Evolutionary conservation across 2,888 invertebrate genomes (phyloP).

Genomic region (Heliconius charithonia): DNA sequence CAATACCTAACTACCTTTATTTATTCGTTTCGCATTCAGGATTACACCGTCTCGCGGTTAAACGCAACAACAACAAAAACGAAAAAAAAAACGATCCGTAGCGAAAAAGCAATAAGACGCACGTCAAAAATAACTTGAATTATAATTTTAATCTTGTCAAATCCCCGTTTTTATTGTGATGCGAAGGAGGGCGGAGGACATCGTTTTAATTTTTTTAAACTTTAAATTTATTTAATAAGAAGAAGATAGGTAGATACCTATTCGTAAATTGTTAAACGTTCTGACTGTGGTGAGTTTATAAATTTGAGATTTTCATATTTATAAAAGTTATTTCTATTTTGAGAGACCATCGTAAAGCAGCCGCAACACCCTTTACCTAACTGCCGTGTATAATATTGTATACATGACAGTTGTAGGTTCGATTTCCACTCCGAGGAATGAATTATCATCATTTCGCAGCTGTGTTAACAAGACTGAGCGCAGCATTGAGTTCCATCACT

Average conservation of each 20-base stretch:
- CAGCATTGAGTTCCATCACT: no score
- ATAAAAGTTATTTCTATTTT: no score
- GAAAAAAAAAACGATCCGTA: constrained; percentile 64
- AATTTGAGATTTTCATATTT: no score
- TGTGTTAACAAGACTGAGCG: no score
- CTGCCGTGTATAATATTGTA: no score
- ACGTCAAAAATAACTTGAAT: constrained; percentile 80
- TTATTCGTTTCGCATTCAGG: constrained; percentile 58
- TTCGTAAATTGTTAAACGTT: no score
- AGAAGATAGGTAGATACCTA: constrained; percentile 28
- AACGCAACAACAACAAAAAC: constrained; percentile 57
- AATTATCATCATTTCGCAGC: no score
- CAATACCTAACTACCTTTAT: constrained; percentile 47
- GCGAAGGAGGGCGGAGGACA: constrained; percentile 49
- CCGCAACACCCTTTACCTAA: no score
- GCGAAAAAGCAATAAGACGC: constrained; percentile 80
- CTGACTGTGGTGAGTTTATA: no score
- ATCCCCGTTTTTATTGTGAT: constrained; percentile 81
- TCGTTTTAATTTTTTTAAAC: background rate
- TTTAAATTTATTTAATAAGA: constrained; percentile 75
- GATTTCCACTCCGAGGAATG: background rate
- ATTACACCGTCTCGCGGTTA: constrained; percentile 59
- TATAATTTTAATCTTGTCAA: constrained; percentile 84
- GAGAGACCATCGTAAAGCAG: background rate
- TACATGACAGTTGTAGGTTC: background rate